phyloP scores from a whole-genome alignment of 2,113 vertebrate genomes.

The Xenopus tropicalis region UCB_Xtro_10.0 CM004445.2:99891501-99892000 shows the following conservation, averaged over 20 bases:
- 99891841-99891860: slow-evolving; percentile 53
- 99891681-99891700: slow-evolving; percentile 59
- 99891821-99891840: slow-evolving; percentile 58
- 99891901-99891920: slow-evolving; percentile 69
- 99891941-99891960: slow-evolving; percentile 38
- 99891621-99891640: slow-evolving; percentile 64
- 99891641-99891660: slow-evolving; percentile 67
- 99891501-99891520: slow-evolving; percentile 76
- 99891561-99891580: slow-evolving; percentile 62
- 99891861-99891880: slow-evolving; percentile 55
- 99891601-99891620: slow-evolving; percentile 55
- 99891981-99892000: too few species aligned
- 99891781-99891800: slow-evolving; percentile 92
- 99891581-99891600: slow-evolving; percentile 61
- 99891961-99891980: background rate
- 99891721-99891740: slow-evolving; percentile 55
- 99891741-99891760: slow-evolving; percentile 82
- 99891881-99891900: slow-evolving; percentile 66
- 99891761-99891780: slow-evolving; percentile 93
- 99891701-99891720: slow-evolving; percentile 45
- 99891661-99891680: slow-evolving; percentile 50
- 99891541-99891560: slow-evolving; percentile 87
- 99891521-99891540: slow-evolving; percentile 88
- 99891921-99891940: slow-evolving; percentile 79
- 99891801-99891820: slow-evolving; percentile 93